Conservation (phyloP, 2,797 vertebrate species). For the Muscicapa striata region DNA sequence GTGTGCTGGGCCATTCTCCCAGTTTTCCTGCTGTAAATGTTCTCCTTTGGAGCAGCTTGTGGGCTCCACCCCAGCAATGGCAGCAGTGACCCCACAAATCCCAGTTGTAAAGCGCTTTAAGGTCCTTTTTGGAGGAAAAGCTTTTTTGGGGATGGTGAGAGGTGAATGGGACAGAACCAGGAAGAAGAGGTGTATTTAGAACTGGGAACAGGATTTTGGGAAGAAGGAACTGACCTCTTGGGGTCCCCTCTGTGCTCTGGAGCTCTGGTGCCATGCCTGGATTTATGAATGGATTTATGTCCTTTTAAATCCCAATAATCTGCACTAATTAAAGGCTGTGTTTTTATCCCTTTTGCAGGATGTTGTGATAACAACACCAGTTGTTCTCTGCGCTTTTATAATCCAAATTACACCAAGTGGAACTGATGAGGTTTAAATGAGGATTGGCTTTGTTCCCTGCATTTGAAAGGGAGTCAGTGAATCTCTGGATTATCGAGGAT, state of each 20-base stretch:
- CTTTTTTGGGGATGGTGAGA: background rate
- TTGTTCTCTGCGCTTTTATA: background rate
- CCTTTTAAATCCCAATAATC: background rate
- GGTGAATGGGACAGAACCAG: background rate
- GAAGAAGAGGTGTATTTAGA: background rate
- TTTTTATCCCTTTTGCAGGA: background rate
- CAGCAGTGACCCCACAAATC: background rate
- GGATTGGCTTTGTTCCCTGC: background rate
- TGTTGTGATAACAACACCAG: too few species aligned
- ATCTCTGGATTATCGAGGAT: background rate
- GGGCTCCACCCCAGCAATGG: background rate
- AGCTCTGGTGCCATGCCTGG: background rate
- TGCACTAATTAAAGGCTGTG: background rate
- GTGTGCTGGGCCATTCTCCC: background rate
- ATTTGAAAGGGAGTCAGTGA: background rate
- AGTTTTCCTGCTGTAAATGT: background rate
- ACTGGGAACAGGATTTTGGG: background rate
- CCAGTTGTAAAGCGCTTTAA: conserved; percentile 44
- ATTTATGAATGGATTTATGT: background rate
- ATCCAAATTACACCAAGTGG: background rate
- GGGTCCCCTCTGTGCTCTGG: background rate
- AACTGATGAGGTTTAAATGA: background rate
- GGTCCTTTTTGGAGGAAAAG: background rate
- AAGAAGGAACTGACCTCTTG: background rate
- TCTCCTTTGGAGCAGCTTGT: background rate